These are phyloP conservation scores for Adelognathus sp. DNA, from an alignment of 2,888 invertebrate species.

Conservation along the genomic window DNA sequence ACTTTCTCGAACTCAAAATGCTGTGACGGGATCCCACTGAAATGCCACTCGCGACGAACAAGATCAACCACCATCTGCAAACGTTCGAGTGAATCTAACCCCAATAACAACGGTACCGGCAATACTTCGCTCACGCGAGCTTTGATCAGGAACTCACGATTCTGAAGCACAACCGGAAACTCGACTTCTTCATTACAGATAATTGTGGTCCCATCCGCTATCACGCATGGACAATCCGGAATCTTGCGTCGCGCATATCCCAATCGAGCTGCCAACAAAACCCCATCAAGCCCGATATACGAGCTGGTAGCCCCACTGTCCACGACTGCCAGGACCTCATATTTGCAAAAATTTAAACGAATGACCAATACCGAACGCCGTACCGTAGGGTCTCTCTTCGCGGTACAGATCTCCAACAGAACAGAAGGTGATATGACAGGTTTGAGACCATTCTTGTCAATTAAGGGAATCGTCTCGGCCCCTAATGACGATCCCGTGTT, in stretches of 20 bases:
- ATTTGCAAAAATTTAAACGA: too few relatives aligned
- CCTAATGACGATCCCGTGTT: too few relatives aligned
- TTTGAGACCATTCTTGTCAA: too few relatives aligned
- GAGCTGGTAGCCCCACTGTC: background rate
- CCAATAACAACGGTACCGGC: background rate
- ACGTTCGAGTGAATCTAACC: background rate
- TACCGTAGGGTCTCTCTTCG: too few relatives aligned
- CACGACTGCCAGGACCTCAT: background rate
- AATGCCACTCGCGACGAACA: background rate
- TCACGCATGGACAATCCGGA: background rate
- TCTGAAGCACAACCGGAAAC: conserved; percentile 30
- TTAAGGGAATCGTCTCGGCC: too few relatives aligned
- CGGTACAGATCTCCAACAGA: too few relatives aligned
- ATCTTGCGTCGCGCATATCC: background rate
- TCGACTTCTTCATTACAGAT: background rate
- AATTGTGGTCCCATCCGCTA: background rate
- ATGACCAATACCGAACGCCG: too few relatives aligned
- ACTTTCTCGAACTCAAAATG: background rate
- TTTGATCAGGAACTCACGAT: background rate
- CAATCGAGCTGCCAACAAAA: background rate
- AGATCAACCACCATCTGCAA: background rate
- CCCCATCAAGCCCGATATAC: background rate
- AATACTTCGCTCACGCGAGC: background rate
- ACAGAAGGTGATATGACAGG: too few relatives aligned
- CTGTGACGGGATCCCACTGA: background rate